Evolutionary conservation across 1,140 invertebrate species (phyloP).

Genomic region (Adelges cooleyi): DNA sequence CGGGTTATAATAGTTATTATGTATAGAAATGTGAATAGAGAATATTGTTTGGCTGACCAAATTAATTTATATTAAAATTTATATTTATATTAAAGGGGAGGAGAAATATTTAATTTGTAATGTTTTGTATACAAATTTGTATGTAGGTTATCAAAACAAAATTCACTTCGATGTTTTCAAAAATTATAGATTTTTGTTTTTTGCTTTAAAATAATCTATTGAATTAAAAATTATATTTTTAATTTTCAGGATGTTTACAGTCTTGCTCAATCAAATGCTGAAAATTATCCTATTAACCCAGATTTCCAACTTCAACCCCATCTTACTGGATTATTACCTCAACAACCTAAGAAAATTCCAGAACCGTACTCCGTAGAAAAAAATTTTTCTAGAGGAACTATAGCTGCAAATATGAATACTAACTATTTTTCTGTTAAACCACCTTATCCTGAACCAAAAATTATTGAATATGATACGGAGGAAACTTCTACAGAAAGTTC

Average conservation of each 20-base stretch:
- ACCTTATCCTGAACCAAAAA: slow-evolving; percentile 17
- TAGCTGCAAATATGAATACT: slow-evolving; percentile 15
- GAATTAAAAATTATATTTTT: background rate
- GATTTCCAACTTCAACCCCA: slow-evolving; percentile 21
- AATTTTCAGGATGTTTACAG: background rate
- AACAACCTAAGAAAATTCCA: slow-evolving; percentile 4
- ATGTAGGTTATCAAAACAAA: too few relatives aligned
- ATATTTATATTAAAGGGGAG: too few relatives aligned
- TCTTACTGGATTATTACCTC: slow-evolving; percentile 16
- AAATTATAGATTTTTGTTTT: too few relatives aligned
- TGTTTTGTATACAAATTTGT: too few relatives aligned
- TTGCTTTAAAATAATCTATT: too few relatives aligned
- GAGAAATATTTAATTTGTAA: too few relatives aligned
- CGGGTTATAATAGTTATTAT: too few relatives aligned
- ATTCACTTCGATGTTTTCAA: too few relatives aligned
- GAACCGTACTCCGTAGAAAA: background rate
- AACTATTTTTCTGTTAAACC: slow-evolving; percentile 17
- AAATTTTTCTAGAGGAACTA: background rate
- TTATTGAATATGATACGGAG: slow-evolving; percentile 18
- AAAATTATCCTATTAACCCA: slow-evolving; percentile 21
- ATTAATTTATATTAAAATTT: too few relatives aligned
- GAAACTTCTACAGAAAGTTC: slow-evolving; percentile 25
- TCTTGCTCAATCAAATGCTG: slow-evolving; percentile 13
- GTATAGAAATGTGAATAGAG: too few relatives aligned
- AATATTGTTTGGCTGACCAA: too few relatives aligned